Evolutionary conservation across 1,140 invertebrate genomes (phyloP), one percentile per base, ranked within the genome.

Genomic region (Bombus breviceps): DNA sequence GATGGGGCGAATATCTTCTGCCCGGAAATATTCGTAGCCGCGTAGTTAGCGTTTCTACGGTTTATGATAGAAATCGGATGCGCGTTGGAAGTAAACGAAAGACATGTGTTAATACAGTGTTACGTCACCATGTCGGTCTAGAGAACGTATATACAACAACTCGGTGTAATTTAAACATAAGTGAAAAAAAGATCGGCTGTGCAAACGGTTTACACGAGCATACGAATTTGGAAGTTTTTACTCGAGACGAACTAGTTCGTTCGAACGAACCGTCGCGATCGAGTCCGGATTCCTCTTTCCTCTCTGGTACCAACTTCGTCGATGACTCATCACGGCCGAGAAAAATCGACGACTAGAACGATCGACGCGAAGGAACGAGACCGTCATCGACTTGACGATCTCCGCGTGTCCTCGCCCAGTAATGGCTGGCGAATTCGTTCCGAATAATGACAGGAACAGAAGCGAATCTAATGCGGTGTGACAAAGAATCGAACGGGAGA

Each of bases 401-500:
- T n/a, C 9, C n/a, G 71, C 32, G 72, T 53, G 10, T 28, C 10
- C 25, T n/a, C 34, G 0, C 0, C 22, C 68, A 12, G 37, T 39
- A 39, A 71, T 73, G 37, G 39, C 3, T 75, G 74, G 47, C 69
- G 69, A 81, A 81, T 66, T 62, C 82, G 86, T 88, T 74, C 53
- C 66, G 71, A 85, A 68, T 77, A 74, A 85, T 75, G 82, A 85
- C 86, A 69, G 47, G 86, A 66, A 37, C 87, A 81, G 80, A 79
- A 85, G 86, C 82, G 77, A 78, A 79, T 75, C 86, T 82, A 88
- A 89, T 83, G 83, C 83, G 81, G 73, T 69, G 77, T 75, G 72
- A 78, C 83, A 80, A 87, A 89, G 89, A 89, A 90, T 89, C 74
- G 80, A 86, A 77, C 73, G 81, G 68, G 62, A 69, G 71, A 78